These are phyloP conservation scores for Phrynocephalus versicolor DNA, from an alignment of 2,113 vertebrate genomes.

Conservation along the genomic window DNA sequence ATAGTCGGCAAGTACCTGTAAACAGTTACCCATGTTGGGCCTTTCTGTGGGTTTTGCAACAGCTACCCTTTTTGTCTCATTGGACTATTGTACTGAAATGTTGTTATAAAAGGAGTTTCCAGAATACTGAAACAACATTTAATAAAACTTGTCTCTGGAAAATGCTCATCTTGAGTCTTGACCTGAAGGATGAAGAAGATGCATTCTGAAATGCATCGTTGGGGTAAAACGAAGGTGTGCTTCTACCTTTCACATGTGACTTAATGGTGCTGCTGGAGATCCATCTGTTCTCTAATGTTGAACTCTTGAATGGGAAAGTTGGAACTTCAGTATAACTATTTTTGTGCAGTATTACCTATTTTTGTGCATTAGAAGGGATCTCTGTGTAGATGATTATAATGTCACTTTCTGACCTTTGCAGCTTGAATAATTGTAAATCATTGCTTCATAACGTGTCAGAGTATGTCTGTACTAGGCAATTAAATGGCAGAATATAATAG, in stretches of 20 bases:
- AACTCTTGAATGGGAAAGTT: conserved; percentile 88
- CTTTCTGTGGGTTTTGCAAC: conserved; percentile 12
- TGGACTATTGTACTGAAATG: neutral
- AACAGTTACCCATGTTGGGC: neutral
- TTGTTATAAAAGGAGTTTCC: conserved; percentile 41
- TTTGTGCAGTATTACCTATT: conserved; percentile 90
- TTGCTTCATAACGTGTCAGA: conserved; percentile 98
- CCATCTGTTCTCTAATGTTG: conserved; percentile 67
- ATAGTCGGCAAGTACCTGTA: neutral
- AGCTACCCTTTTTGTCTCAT: conserved; percentile 37
- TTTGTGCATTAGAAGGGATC: conserved; percentile 96
- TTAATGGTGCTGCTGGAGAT: conserved; percentile 65
- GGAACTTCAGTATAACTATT: conserved; percentile 87
- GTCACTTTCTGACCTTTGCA: conserved; percentile 98
- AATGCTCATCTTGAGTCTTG: conserved; percentile 35
- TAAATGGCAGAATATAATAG: conserved; percentile 99
- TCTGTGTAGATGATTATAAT: conserved; percentile 99
- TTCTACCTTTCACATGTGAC: conserved; percentile 57
- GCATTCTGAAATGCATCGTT: conserved; percentile 54
- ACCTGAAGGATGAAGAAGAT: conserved; percentile 47
- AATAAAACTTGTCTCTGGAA: conserved; percentile 37
- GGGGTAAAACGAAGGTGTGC: conserved; percentile 51
- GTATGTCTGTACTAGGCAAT: conserved; percentile 98
- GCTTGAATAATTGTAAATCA: conserved; percentile 99
- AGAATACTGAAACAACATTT: conserved; percentile 19